Conservation (phyloP, 2,113 vertebrate genomes). For the Platycercus adscitus region DNA sequence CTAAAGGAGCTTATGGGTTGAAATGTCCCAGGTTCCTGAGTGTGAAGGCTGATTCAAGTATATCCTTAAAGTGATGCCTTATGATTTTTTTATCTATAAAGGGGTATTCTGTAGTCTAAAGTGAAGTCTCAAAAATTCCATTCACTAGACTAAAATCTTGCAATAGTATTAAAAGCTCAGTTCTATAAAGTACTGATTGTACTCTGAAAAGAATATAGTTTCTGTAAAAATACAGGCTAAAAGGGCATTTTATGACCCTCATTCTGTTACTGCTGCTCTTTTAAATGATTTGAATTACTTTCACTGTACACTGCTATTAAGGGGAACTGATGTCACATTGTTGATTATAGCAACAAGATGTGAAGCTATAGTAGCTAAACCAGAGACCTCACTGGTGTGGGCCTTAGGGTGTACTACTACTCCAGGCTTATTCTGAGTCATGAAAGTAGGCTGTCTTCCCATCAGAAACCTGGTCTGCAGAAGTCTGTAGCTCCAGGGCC, state of each 20-base stretch:
- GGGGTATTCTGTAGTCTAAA: background rate
- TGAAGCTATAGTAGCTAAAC: background rate
- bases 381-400: background rate
- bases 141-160: background rate
- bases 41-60: background rate
- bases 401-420: background rate
- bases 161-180: background rate
- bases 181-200: background rate
- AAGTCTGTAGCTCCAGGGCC: background rate
- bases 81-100: background rate
- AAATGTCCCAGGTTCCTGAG: background rate
- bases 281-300: background rate
- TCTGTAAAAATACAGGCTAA: background rate
- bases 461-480: background rate
- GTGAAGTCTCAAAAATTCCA: background rate
- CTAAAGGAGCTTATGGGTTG: background rate
- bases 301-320: background rate
- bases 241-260: background rate
- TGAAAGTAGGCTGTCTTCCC: background rate
- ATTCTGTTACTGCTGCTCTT: background rate
- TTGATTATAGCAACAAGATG: background rate
- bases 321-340: background rate
- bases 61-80: background rate
- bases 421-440: background rate
- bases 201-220: background rate